Conservation (phyloP, 2,113 vertebrate genomes). For the Lipophrys pholis region DNA sequence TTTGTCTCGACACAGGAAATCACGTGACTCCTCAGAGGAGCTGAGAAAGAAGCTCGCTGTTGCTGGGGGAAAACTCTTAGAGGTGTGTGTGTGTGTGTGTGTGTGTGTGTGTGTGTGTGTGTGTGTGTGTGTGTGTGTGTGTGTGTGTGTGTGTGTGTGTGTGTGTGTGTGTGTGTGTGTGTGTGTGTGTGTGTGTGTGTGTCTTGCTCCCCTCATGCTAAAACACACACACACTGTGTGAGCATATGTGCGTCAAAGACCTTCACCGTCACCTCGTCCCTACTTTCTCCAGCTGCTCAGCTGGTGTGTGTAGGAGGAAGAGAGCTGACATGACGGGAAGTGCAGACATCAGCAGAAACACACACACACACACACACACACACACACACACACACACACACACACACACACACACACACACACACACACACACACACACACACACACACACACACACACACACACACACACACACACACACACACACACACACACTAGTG, state of each 20-base stretch:
- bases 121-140: constrained; percentile 18
- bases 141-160: constrained; percentile 10
- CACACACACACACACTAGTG: constrained; percentile 27
- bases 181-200: constrained; percentile 3
- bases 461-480: constrained; percentile 43
- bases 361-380: constrained; percentile 28
- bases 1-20: constrained; percentile 75
- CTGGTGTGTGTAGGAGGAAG: constrained; percentile 62
- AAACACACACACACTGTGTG: constrained; percentile 26
- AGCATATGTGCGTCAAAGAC: constrained; percentile 43
- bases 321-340: constrained; percentile 45
- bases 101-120: constrained; percentile 34
- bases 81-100: constrained; percentile 27
- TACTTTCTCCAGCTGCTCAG: constrained; percentile 60
- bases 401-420: constrained; percentile 4
- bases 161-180: constrained; percentile 8
- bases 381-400: constrained; percentile 44
- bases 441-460: constrained; percentile 2
- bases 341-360: constrained; percentile 76
- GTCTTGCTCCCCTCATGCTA: constrained; percentile 57
- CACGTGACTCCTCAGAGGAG: constrained; percentile 65
- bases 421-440: constrained; percentile 17
- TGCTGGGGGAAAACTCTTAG: constrained; percentile 57
- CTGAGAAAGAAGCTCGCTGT: constrained; percentile 53
- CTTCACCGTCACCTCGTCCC: constrained; percentile 34